Percentiles rank a stretch among this genome's conserved stretches.
These are phyloP conservation scores for Argynnis bischoffii DNA, from an alignment of 2,888 invertebrate genomes.

Conservation along the genomic window DNA sequence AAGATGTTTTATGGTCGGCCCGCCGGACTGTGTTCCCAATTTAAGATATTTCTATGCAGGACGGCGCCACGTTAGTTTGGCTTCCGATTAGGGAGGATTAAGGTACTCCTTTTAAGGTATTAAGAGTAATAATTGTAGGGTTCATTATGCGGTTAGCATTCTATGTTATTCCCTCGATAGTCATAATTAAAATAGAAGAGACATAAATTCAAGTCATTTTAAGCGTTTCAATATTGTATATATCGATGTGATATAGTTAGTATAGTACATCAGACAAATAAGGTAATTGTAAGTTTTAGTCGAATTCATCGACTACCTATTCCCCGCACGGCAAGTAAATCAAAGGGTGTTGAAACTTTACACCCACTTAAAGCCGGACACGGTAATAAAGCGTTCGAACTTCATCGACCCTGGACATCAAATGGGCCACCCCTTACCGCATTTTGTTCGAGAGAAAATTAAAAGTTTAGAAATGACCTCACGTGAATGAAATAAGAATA, in stretches of 20 bases:
- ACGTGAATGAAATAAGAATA: slow-evolving; percentile 43
- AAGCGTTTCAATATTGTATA: neutral
- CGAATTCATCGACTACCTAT: slow-evolving; percentile 66
- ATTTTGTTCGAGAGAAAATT: slow-evolving; percentile 73
- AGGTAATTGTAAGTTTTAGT: slow-evolving; percentile 57
- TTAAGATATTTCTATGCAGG: slow-evolving; percentile 83
- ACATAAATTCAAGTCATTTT: slow-evolving; percentile 12
- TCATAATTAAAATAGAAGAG: slow-evolving; percentile 37
- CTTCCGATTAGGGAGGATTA: slow-evolving; percentile 80
- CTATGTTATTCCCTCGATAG: slow-evolving; percentile 51
- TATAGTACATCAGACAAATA: slow-evolving; percentile 29
- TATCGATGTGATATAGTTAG: slow-evolving; percentile 13
- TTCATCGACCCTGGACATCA: slow-evolving; percentile 79
- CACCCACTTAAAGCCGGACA: slow-evolving; percentile 83
- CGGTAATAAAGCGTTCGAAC: slow-evolving; percentile 82
- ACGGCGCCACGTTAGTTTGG: slow-evolving; percentile 79
- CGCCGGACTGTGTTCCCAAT: slow-evolving; percentile 81
- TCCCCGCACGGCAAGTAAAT: slow-evolving; percentile 77
- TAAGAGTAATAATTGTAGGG: slow-evolving; percentile 76
- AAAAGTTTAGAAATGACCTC: slow-evolving; percentile 68
- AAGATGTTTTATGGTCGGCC: slow-evolving; percentile 83
- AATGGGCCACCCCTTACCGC: slow-evolving; percentile 75
- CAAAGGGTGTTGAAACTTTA: slow-evolving; percentile 83
- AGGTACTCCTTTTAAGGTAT: slow-evolving; percentile 77
- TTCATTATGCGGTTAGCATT: slow-evolving; percentile 73